Percentiles rank a stretch among this genome's conserved stretches.
These are phyloP conservation scores for Rotaria socialis DNA, from an alignment of 2,888 invertebrate genomes.

Conservation along the genomic window DNA sequence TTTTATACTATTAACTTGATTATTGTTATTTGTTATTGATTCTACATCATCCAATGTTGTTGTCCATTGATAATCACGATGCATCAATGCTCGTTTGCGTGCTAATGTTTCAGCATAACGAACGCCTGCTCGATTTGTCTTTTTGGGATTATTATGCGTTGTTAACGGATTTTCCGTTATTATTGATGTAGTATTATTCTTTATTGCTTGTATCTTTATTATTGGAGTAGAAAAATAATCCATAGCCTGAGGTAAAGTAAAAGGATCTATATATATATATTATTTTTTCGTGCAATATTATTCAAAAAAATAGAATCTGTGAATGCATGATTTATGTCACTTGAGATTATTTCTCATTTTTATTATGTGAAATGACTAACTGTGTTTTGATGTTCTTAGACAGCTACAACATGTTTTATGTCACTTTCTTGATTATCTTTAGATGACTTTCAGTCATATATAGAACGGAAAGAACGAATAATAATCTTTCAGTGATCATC, in stretches of 20 bases:
- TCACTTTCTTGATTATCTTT: not conserved
- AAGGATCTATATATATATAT: not conserved
- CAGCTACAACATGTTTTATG: not conserved
- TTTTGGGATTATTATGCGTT: not conserved
- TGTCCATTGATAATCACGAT: slow-evolving; percentile 27
- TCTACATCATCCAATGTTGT: not conserved
- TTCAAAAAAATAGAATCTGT: not conserved
- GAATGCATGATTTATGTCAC: not conserved
- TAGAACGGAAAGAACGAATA: not conserved
- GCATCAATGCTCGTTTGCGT: slow-evolving; percentile 12
- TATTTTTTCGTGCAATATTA: not conserved
- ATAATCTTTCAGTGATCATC: not conserved
- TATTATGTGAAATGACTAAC: not conserved
- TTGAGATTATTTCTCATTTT: not conserved
- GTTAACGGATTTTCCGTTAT: not conserved
- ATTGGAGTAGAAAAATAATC: not conserved
- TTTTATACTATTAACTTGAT: not conserved
- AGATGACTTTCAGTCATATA: not conserved
- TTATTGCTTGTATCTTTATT: not conserved
- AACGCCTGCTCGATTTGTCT: not conserved
- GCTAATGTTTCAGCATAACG: slow-evolving; percentile 8
- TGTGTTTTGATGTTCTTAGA: not conserved
- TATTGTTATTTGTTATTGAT: not conserved
- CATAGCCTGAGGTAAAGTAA: not conserved
- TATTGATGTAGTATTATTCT: not conserved